Evolutionary conservation across 2,888 invertebrate species (phyloP).

Genomic region (Lysandra coridon): DNA sequence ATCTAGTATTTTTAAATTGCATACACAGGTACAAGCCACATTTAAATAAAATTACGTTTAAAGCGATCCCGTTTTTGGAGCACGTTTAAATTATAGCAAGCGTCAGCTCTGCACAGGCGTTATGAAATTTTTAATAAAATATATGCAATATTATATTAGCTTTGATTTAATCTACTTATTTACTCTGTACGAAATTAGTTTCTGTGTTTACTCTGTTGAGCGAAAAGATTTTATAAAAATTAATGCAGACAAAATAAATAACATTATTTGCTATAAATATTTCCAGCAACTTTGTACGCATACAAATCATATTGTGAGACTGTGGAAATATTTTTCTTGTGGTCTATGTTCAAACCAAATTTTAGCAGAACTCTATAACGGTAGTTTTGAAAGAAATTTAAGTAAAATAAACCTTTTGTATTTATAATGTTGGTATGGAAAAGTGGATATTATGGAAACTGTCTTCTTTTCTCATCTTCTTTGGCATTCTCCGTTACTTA

Average conservation of each 20-base stretch:
- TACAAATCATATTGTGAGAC: neutral
- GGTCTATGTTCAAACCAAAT: too few species aligned
- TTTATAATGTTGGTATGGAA: too few species aligned
- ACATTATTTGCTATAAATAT: neutral
- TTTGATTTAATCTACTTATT: conserved; percentile 29
- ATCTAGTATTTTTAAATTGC: neutral
- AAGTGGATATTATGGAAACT: too few species aligned
- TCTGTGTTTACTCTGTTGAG: neutral
- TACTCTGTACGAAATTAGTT: conserved; percentile 1
- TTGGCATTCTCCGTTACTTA: too few species aligned
- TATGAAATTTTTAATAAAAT: conserved; percentile 30
- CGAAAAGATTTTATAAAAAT: neutral
- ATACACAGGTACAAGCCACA: neutral
- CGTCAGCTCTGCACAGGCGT: neutral
- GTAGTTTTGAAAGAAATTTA: too few species aligned
- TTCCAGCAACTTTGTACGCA: neutral
- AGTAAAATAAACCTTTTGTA: too few species aligned
- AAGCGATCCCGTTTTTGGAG: conserved; percentile 20
- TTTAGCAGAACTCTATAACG: too few species aligned
- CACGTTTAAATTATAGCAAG: neutral
- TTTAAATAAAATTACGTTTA: conserved; percentile 6
- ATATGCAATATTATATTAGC: conserved; percentile 25
- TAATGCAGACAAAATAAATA: neutral
- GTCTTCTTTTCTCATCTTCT: too few species aligned
- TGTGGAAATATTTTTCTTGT: too few species aligned